Evolutionary conservation across 2,113 vertebrate genomes (phyloP).

Genomic region (Cariama cristata): DNA sequence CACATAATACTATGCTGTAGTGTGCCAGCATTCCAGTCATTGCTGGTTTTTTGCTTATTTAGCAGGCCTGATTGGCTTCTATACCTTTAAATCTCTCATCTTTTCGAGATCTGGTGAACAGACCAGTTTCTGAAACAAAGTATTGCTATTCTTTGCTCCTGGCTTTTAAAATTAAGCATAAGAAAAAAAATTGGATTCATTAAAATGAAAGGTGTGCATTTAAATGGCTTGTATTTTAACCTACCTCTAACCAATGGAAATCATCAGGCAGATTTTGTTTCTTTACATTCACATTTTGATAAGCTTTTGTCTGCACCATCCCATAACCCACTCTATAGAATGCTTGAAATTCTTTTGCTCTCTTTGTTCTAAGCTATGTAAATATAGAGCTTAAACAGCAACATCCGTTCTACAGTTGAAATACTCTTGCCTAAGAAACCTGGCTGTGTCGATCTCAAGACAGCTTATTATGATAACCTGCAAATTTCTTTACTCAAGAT

Average conservation of each 20-base stretch:
- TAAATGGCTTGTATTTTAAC: background rate
- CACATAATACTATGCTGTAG: background rate
- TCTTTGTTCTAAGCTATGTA: background rate
- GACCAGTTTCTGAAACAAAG: background rate
- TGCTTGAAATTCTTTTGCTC: background rate
- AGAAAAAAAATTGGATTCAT: background rate
- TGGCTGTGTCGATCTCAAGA: background rate
- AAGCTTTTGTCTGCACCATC: background rate
- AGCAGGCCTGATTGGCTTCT: background rate
- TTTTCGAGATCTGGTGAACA: background rate
- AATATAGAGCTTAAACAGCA: background rate
- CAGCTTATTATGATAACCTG: background rate
- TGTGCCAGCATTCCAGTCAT: background rate
- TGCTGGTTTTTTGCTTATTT: background rate
- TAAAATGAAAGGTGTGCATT: background rate
- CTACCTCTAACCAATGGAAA: background rate
- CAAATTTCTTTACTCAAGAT: background rate
- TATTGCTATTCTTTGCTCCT: background rate
- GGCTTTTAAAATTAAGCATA: background rate
- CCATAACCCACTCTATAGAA: background rate
- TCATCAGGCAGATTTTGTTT: background rate
- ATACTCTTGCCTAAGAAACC: background rate
- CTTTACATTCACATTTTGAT: background rate
- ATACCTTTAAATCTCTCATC: background rate
- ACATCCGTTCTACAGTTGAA: background rate